Base-by-base conservation (phyloP, 2,113 vertebrate species). In the Hippocampus barbouri region DNA sequence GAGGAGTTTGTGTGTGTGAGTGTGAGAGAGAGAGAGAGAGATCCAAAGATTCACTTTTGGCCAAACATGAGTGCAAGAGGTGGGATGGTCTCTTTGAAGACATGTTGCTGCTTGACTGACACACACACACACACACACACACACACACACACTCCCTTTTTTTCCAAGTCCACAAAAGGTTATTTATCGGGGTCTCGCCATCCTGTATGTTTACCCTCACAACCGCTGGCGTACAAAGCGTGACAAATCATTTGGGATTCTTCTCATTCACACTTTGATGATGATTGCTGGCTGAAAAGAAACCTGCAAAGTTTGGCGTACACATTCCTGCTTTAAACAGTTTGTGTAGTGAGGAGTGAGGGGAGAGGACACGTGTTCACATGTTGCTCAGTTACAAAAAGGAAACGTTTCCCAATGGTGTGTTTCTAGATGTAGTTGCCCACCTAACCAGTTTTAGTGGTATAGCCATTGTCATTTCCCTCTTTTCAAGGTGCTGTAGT, bases 401-500 rank as follows among this genome's bases (percentile, higher is more conserved):
- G 20, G 18, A 67, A 65, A 73, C 34, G 20, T 76, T 71, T 71
- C 73, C 74, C 70, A 41, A 77, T 54, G 40, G 41, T 76, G 38
- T 80, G 64, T 84, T 74, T 77, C 72, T 77, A 84, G 81, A 73
- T 82, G 69, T 77, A 79, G 84, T 84, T 83, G 84, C 86, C 89
- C 87, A 87, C 85, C 86, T 89, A 83, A 86, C 83, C 83, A 86
- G 80, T 86, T 85, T 79, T 88, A 83, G 80, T 81, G 80, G 85
- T 85, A 62, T 85, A 87, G 81, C 34, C 79, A 64, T 70, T 69
- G 71, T 87, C 68, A 25, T 71, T 62, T 34, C 10, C 21, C n/a
- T 73, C 63, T 62, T 66, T 66, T 66, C 86, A 7, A 51, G 16
- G 5, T 18, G 4, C 15, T 6, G 16, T 51, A 51, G 47, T 51